Evolutionary conservation across 2,797 vertebrate species (phyloP), one percentile per base, ranked within the genome.

Genomic region (Euthynnus affinis): DNA sequence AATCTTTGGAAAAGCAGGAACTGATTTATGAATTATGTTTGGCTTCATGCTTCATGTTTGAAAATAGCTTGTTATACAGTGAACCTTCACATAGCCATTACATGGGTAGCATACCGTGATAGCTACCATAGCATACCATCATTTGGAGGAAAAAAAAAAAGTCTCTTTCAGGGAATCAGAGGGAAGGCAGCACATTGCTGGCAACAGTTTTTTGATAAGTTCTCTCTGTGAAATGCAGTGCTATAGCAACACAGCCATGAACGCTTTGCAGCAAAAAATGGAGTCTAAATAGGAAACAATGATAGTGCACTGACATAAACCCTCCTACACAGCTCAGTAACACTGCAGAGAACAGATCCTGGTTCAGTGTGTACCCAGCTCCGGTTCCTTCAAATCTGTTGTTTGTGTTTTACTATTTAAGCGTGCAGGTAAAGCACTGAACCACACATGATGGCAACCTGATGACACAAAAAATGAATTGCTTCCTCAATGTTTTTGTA

Each of bases 301-400:
- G 49, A 57, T 49, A 34, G 15, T 15, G 42, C 15, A 18, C 42
- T 49, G 44, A 74, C 44, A 74, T 46, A 22, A 18, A 32, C 37
- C 64, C 48, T 69, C 74, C 56, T 58, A 61, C 63, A 60, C 56
- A 53, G 64, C 42, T 53, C 34, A 76, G 22, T 22, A 12, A 9
- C 14, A 22, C 42, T 40, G 62, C 53, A 32, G 25, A 27, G 8
- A 60, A 34, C n/a, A 59, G 29, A 59, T 20, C 9, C 8, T 32
- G 27, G 60, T 22, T 46, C 14, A 63, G 25, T 23, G 5, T 18
- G 18, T n/a, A 1, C 25, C 17, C 60, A 46, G 46, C 6, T 34
- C 0, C 29, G 27, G 27, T 17, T 57, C 5, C 20, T 15, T n/a
- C 17, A 53, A 25, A 34, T 22, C 27, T 42, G 37, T 42, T 37